These are phyloP conservation scores for Bombus vancouverensis DNA, from an alignment of 1,140 invertebrate genomes.

Conservation along the genomic window DNA sequence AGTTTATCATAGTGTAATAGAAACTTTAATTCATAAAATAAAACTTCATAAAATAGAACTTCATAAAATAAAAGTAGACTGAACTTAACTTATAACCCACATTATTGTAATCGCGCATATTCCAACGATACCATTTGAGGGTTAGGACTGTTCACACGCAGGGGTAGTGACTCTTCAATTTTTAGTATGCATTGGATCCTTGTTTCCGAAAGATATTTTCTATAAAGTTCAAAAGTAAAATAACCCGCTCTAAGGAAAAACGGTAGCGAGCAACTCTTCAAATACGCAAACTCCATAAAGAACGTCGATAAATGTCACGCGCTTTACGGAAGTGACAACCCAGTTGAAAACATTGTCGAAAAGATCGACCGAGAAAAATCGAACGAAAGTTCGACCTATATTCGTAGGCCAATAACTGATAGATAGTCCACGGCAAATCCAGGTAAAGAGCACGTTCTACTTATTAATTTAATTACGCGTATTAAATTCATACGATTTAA, in stretches of 20 bases:
- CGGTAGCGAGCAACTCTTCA: constrained; percentile 71
- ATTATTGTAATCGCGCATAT: too few species aligned
- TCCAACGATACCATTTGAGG: too few species aligned
- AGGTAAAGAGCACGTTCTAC: constrained; percentile 26
- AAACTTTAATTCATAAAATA: too few species aligned
- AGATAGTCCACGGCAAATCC: neutral
- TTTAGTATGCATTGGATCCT: too few species aligned
- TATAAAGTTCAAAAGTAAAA: constrained; percentile 56
- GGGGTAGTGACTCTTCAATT: too few species aligned
- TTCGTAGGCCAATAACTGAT: neutral
- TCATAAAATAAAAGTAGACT: too few species aligned
- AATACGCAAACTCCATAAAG: constrained; percentile 77
- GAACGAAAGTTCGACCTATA: constrained; percentile 7
- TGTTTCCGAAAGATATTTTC: neutral
- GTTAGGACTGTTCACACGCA: too few species aligned
- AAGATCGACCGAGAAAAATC: constrained; percentile 38
- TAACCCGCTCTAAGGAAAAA: constrained; percentile 48
- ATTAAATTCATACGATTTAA: neutral
- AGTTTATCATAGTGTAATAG: too few species aligned
- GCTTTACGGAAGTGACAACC: constrained; percentile 22
- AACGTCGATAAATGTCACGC: constrained; percentile 78
- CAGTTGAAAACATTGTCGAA: constrained; percentile 21
- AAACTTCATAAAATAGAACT: too few species aligned
- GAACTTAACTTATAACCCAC: too few species aligned
- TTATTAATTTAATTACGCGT: neutral